A percentile compares a stretch with the other conserved stretches of the same genome.
phyloP scores from a whole-genome alignment of 2,888 invertebrate genomes.

The Neocrepidodera transversa region DNA sequence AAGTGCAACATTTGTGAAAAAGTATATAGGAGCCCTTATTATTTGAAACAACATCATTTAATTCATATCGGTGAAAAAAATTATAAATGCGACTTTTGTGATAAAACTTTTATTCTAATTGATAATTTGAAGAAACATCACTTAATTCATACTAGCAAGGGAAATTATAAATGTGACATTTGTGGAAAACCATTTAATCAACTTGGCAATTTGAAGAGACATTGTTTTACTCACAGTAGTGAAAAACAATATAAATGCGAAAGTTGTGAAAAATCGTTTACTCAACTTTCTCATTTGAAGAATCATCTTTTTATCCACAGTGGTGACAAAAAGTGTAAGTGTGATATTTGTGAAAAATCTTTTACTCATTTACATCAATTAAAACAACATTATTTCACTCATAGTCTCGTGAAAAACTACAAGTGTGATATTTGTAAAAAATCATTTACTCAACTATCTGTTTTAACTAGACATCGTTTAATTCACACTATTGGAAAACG shows the following conservation, averaged over 20 bases:
- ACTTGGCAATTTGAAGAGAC: neutral
- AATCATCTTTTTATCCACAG: neutral
- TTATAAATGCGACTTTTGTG: neutral
- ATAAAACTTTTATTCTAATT: neutral
- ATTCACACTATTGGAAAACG: neutral
- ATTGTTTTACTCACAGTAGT: conserved; percentile 4
- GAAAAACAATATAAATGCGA: conserved; percentile 1
- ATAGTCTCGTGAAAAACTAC: neutral
- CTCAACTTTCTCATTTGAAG: too few relatives aligned
- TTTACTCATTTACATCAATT: neutral
- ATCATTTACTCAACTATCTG: neutral
- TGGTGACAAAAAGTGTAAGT: neutral
- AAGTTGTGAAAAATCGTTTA: too few relatives aligned
- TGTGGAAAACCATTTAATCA: neutral
- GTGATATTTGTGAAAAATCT: neutral
- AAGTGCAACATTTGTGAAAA: too few relatives aligned
- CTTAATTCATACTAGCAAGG: neutral
- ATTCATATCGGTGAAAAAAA: neutral
- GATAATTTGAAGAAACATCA: neutral
- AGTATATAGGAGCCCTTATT: too few relatives aligned
- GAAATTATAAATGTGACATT: conserved; percentile 1
- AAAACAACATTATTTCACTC: neutral
- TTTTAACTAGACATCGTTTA: neutral
- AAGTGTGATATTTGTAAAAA: neutral
- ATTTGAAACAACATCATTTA: neutral